Evolutionary conservation across 2,888 invertebrate species (phyloP).

Genomic region (Clepsis dumicolana): DNA sequence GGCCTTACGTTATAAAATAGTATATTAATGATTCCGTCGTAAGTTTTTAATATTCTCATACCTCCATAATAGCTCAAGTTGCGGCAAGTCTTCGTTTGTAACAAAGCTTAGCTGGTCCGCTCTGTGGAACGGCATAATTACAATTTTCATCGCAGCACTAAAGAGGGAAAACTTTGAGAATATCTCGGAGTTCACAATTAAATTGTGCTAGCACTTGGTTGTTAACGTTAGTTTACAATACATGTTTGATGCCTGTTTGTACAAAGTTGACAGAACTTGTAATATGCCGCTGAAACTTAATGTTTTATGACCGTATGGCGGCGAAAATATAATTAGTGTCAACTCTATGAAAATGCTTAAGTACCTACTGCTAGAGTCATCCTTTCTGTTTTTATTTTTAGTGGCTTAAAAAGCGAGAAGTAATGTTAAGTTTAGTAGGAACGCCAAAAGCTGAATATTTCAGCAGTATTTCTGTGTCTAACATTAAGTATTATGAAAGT

Average conservation of each 20-base stretch:
- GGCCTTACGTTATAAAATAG: too few species aligned
- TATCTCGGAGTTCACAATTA: conserved; percentile 35
- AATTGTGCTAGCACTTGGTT: conserved; percentile 25
- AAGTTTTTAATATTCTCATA: conserved; percentile 27
- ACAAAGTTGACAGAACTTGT: conserved; percentile 3
- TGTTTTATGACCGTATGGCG: neutral
- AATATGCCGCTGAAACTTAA: neutral
- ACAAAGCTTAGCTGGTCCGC: conserved; percentile 36
- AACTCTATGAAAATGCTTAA: too few species aligned
- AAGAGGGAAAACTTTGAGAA: conserved; percentile 34
- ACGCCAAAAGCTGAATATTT: too few species aligned
- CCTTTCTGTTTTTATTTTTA: too few species aligned
- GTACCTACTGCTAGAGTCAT: too few species aligned
- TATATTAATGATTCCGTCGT: conserved; percentile 1
- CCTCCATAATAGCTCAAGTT: conserved; percentile 17
- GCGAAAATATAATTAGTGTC: neutral
- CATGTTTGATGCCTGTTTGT: conserved; percentile 21
- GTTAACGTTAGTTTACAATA: conserved; percentile 30
- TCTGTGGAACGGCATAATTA: conserved; percentile 46
- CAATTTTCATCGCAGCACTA: conserved; percentile 47
- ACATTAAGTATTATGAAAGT: neutral
- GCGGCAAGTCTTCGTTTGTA: conserved; percentile 33
- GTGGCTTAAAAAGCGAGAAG: too few species aligned
- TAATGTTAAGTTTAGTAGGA: too few species aligned
- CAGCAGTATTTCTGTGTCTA: neutral